Evolutionary conservation across 2,797 vertebrate species (phyloP).

Genomic region (Myotis findleyi): DNA sequence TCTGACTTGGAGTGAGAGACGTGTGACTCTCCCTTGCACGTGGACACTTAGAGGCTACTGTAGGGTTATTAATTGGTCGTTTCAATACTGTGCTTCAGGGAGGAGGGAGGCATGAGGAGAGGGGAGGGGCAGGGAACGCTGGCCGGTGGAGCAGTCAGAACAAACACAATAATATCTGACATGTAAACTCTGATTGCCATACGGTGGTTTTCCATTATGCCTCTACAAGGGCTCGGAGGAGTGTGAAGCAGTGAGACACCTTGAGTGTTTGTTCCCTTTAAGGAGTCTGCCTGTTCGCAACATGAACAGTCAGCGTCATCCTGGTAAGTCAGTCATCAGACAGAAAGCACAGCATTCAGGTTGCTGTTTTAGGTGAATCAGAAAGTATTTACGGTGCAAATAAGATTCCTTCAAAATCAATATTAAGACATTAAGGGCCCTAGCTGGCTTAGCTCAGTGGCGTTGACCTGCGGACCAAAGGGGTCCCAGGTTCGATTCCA

Average conservation of each 20-base stretch:
- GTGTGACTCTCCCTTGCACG: background rate
- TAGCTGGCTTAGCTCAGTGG: no score
- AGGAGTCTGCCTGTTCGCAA: background rate
- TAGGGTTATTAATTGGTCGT: background rate
- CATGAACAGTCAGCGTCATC: background rate
- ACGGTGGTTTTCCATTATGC: background rate
- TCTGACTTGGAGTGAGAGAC: background rate
- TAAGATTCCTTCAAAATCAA: background rate
- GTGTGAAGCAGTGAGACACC: no score
- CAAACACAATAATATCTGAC: background rate
- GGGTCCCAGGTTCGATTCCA: no score
- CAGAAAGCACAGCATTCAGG: background rate
- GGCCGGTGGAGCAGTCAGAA: background rate
- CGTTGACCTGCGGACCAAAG: no score
- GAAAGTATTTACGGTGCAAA: background rate
- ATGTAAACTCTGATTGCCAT: background rate
- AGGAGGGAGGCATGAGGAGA: no score
- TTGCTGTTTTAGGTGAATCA: background rate
- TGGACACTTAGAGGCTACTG: background rate
- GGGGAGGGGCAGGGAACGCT: background rate
- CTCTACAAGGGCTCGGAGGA: background rate
- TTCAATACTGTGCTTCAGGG: background rate
- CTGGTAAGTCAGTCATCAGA: background rate
- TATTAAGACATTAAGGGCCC: background rate
- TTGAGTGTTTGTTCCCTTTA: background rate